Evolutionary conservation across 1,140 invertebrate species (phyloP).

Genomic region (Anastrepha obliqua): DNA sequence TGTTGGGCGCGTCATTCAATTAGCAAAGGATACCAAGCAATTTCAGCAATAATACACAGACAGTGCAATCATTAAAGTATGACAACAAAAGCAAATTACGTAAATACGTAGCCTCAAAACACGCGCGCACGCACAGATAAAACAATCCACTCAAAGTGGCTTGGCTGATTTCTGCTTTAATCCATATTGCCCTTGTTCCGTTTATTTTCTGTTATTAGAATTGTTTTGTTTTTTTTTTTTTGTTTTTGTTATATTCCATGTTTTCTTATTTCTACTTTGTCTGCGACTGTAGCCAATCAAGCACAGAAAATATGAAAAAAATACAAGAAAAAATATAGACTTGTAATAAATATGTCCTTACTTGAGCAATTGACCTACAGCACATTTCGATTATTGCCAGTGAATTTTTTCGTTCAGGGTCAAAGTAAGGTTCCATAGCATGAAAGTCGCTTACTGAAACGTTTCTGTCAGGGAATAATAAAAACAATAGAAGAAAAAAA

Average conservation of each 20-base stretch:
- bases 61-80: background rate
- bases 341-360: background rate
- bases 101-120: too few relatives aligned
- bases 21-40: constrained; percentile 40
- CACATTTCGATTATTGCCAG: background rate
- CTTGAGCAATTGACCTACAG: background rate
- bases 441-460: background rate
- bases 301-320: background rate
- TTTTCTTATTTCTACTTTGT: too few relatives aligned
- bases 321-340: background rate
- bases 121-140: too few relatives aligned
- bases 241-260: too few relatives aligned
- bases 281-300: background rate
- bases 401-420: background rate
- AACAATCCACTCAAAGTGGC: too few relatives aligned
- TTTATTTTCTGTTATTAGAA: too few relatives aligned
- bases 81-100: background rate
- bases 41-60: constrained; percentile 9
- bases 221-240: too few relatives aligned
- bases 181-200: too few relatives aligned
- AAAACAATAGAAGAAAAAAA: background rate
- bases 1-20: constrained; percentile 39
- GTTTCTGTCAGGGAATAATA: background rate
- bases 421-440: background rate
- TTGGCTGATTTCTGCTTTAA: too few relatives aligned